A percentile compares a stretch with the other conserved stretches of the same genome.
phyloP scores from a whole-genome alignment of 2,797 vertebrate species.

The Molossus molossus region DNA sequence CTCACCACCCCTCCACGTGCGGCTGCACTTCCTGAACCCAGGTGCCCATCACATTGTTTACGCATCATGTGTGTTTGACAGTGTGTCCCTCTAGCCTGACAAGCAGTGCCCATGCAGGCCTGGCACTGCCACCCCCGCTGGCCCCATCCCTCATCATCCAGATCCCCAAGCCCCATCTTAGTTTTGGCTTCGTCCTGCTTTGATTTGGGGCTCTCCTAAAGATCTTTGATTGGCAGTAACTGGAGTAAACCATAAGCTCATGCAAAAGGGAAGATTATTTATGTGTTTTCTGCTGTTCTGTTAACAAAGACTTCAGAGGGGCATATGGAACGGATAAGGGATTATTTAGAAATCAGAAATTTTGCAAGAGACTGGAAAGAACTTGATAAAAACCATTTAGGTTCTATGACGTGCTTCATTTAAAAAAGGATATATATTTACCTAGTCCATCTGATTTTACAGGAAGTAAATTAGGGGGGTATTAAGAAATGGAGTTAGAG shows the following conservation, averaged over 20 bases:
- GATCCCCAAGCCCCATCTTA: slow-evolving; percentile 79
- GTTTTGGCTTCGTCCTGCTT: slow-evolving; percentile 86
- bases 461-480: slow-evolving; percentile 87
- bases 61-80: not conserved
- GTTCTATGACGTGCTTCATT: slow-evolving; percentile 89
- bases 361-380: slow-evolving; percentile 89
- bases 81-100: not conserved
- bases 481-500: slow-evolving; percentile 85
- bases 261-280: slow-evolving; percentile 88
- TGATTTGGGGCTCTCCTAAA: slow-evolving; percentile 88
- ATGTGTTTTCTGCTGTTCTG: slow-evolving; percentile 87
- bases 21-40: not conserved
- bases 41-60: not conserved
- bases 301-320: slow-evolving; percentile 90
- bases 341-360: slow-evolving; percentile 89
- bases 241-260: slow-evolving; percentile 87
- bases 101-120: not conserved
- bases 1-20: rapidly evolving
- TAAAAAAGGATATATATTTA: slow-evolving; percentile 87
- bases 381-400: slow-evolving; percentile 89
- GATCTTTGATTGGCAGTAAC: slow-evolving; percentile 89
- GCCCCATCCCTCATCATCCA: not conserved
- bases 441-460: slow-evolving; percentile 87
- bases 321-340: slow-evolving; percentile 90
- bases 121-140: not conserved